phyloP scores from a whole-genome alignment of 37 sponge, comb jelly and placozoan species.

The Crambe crambe region DNA sequence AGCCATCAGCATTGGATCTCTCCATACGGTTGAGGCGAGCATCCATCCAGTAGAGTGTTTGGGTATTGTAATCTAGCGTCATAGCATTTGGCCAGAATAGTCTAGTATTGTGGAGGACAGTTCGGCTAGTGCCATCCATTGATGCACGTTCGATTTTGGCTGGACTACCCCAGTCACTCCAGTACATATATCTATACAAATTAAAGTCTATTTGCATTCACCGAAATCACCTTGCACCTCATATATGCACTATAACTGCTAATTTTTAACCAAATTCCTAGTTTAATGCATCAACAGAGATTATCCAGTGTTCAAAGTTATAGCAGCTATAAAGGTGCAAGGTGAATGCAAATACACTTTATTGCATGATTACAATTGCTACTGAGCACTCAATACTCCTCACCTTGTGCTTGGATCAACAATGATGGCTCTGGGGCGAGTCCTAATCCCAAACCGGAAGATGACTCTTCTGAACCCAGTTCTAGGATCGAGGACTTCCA shows the following conservation, averaged over 20 bases:
- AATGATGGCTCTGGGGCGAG: constrained; percentile 18
- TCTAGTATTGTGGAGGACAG: constrained; percentile 19
- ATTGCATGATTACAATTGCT: no score
- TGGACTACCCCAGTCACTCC: constrained; percentile 68
- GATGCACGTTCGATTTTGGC: constrained; percentile 52
- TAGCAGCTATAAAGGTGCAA: no score
- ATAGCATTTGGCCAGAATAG: constrained; percentile 62
- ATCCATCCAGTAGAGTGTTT: constrained; percentile 80
- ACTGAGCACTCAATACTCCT: no score
- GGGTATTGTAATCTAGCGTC: constrained; percentile 52
- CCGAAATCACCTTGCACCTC: no score
- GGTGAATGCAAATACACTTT: no score
- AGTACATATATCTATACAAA: constrained; percentile 46
- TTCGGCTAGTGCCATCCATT: constrained; percentile 51
- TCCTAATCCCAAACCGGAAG: neutral
- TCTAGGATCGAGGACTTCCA: constrained; percentile 11
- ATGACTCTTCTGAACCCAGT: neutral
- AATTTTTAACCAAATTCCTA: no score
- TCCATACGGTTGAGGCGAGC: constrained; percentile 47
- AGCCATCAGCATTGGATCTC: constrained; percentile 46
- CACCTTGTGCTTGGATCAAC: constrained; percentile 32
- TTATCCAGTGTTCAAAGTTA: no score
- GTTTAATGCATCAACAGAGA: no score
- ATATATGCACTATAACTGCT: no score
- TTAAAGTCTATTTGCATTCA: neutral